These are phyloP conservation scores for Pangasius larnaudii DNA, from an alignment of 2,797 vertebrate species.

Conservation along the genomic window DNA sequence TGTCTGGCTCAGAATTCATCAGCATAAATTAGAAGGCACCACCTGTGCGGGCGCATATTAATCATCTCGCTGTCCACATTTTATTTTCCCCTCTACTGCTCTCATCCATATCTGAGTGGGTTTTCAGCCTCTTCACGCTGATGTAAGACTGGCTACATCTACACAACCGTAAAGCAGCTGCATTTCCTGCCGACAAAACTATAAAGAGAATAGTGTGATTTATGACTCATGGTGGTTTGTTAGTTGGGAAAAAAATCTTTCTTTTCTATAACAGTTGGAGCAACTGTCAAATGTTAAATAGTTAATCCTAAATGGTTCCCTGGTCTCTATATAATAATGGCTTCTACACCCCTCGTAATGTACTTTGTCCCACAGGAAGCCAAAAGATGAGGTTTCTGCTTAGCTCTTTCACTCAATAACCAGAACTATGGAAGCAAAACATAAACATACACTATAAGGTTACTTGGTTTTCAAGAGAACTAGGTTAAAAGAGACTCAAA, in stretches of 20 bases:
- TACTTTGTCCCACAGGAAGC: background rate
- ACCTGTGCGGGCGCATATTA: slow-evolving; percentile 52
- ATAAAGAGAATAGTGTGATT: slow-evolving; percentile 10
- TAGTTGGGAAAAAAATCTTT: background rate
- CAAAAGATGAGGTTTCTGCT: slow-evolving; percentile 11
- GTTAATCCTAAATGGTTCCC: background rate
- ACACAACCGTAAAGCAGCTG: slow-evolving; percentile 33
- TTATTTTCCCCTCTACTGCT: slow-evolving; percentile 48
- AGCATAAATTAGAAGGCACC: slow-evolving; percentile 54
- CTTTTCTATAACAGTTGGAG: background rate
- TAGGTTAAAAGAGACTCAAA: background rate
- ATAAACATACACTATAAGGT: background rate
- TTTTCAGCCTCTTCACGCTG: slow-evolving; percentile 43
- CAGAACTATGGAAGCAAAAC: slow-evolving; percentile 16
- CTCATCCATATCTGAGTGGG: slow-evolving; percentile 39
- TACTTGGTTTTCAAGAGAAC: background rate
- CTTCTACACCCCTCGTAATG: background rate
- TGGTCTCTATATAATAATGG: background rate
- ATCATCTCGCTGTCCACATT: slow-evolving; percentile 42
- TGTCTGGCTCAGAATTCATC: slow-evolving; percentile 51
- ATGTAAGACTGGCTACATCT: slow-evolving; percentile 36
- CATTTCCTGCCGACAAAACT: slow-evolving; percentile 10
- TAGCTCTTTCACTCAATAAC: slow-evolving; percentile 1
- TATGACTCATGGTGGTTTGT: slow-evolving; percentile 17
- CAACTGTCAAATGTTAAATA: background rate